A percentile compares a stretch with the other conserved stretches of the same genome.
These are phyloP conservation scores for Aleiodes alternator DNA, from an alignment of 2,888 invertebrate species.

Conservation along the genomic window DNA sequence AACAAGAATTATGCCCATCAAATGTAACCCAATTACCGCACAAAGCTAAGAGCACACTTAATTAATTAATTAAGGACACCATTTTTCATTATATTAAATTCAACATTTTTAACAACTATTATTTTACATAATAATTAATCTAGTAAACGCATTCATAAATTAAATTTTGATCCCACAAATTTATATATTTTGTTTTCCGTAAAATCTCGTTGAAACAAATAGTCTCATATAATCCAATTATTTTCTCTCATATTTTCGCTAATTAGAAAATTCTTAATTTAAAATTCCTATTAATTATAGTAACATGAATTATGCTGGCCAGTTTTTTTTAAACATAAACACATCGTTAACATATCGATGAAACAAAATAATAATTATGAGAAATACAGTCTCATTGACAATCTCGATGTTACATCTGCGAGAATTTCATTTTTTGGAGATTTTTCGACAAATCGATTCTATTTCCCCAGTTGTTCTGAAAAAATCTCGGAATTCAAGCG, in stretches of 20 bases:
- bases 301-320: constrained; percentile 55
- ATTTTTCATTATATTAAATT: too few relatives aligned
- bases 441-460: too few relatives aligned
- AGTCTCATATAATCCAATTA: neutral
- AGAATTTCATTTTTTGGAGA: too few relatives aligned
- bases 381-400: constrained; percentile 2
- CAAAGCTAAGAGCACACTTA: constrained; percentile 16
- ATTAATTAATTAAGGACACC: constrained; percentile 28
- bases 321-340: constrained; percentile 33
- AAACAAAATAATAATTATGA: neutral
- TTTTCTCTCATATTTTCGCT: neutral
- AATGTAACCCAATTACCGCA: constrained; percentile 20
- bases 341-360: neutral
- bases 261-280: neutral
- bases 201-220: neutral
- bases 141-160: constrained; percentile 17
- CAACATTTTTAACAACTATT: constrained; percentile 28
- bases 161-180: constrained; percentile 15
- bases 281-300: constrained; percentile 37
- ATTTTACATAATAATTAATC: constrained; percentile 12
- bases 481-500: too few relatives aligned
- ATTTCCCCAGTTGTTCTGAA: too few relatives aligned
- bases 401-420: too few relatives aligned
- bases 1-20: neutral
- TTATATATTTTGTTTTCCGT: neutral